Conservation (phyloP, 2,113 vertebrate species). For the Tapirus terrestris region DNA sequence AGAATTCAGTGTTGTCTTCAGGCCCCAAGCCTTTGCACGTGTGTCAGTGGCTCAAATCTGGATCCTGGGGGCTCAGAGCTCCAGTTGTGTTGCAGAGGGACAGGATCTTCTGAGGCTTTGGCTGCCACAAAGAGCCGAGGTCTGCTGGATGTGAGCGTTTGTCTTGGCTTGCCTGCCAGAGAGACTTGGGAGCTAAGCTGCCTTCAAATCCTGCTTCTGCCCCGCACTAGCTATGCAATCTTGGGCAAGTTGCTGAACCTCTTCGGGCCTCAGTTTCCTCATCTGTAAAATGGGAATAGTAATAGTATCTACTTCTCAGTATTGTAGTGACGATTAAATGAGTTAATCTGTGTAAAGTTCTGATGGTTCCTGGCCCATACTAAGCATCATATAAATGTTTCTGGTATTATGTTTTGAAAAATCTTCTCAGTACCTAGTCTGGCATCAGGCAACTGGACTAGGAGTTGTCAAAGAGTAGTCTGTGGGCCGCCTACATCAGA, state of each 20-base stretch:
- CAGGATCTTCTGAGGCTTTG: background rate
- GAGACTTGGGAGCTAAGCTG: background rate
- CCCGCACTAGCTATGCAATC: background rate
- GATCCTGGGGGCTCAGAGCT: background rate
- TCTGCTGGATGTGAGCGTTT: background rate
- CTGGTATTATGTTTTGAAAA: background rate
- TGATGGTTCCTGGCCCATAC: background rate
- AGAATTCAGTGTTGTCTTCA: background rate
- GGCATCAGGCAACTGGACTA: background rate
- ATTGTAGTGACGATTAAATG: background rate
- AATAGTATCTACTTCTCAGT: background rate
- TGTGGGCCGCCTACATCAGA: background rate
- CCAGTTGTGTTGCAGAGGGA: fast-evolving
- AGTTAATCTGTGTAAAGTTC: background rate
- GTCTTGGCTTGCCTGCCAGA: background rate
- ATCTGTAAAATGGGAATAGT: background rate
- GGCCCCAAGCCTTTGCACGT: background rate
- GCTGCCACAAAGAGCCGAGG: background rate
- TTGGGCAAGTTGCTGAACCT: background rate
- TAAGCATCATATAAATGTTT: background rate
- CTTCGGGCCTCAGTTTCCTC: background rate
- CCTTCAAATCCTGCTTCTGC: background rate
- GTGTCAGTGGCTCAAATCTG: background rate
- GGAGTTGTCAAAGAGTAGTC: background rate
- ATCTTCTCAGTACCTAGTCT: background rate